These are phyloP conservation scores for Syrista parreyssii DNA, from an alignment of 2,888 invertebrate genomes.

Conservation along the genomic window DNA sequence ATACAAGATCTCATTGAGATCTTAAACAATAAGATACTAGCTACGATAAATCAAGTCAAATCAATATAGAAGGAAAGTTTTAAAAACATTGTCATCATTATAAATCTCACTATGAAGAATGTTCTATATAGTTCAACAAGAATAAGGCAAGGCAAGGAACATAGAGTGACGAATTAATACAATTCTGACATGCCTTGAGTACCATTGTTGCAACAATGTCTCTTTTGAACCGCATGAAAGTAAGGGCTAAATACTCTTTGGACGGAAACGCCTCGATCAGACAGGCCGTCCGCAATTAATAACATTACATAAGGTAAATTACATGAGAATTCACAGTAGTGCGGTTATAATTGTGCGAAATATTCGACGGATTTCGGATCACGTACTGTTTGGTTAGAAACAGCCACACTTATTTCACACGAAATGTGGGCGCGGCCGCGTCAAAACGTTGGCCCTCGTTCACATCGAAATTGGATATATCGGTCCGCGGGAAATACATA, in stretches of 20 bases:
- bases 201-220: conserved; percentile 23
- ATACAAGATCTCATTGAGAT: too few species aligned
- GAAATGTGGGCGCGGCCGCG: conserved; percentile 42
- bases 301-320: conserved; percentile 55
- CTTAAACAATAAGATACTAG: too few species aligned
- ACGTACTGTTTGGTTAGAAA: conserved; percentile 55
- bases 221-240: background rate
- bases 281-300: conserved; percentile 13
- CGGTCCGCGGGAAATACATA: conserved; percentile 57
- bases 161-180: background rate
- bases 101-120: background rate
- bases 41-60: too few species aligned
- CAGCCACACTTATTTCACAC: conserved; percentile 42
- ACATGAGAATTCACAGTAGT: conserved; percentile 41
- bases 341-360: conserved; percentile 55
- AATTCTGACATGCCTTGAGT: conserved; percentile 15
- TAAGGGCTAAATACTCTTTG: background rate
- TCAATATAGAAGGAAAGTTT: too few species aligned
- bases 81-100: background rate
- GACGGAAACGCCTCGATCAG: background rate
- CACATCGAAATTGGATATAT: conserved; percentile 52
- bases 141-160: background rate
- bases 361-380: conserved; percentile 42
- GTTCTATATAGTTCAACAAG: background rate
- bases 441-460: conserved; percentile 45